Conservation (phyloP, 2,113 vertebrate species). For the Chaetops frenatus region DNA sequence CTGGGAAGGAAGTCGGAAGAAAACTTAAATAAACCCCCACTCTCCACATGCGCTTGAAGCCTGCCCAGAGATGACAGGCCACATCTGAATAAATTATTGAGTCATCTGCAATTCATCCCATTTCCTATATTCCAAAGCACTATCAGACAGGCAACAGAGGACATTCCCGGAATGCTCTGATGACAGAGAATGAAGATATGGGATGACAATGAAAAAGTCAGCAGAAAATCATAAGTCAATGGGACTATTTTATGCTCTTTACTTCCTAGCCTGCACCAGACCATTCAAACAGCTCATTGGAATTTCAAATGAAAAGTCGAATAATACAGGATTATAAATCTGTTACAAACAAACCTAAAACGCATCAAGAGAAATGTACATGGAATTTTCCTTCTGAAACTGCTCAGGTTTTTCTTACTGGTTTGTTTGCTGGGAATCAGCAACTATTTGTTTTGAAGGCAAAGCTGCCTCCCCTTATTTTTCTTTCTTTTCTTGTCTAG, state of each 20-base stretch:
- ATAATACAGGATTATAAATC: constrained; percentile 69
- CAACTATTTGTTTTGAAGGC: constrained; percentile 23
- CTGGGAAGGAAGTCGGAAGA: not conserved
- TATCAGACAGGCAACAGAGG: constrained; percentile 1
- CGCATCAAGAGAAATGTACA: constrained; percentile 60
- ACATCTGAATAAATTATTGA: constrained; percentile 2
- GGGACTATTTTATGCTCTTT: constrained; percentile 59
- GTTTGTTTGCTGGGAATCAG: constrained; percentile 39
- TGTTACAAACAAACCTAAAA: constrained; percentile 69
- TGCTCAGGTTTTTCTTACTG: not conserved
- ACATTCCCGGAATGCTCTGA: constrained; percentile 19
- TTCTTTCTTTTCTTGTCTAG: not conserved
- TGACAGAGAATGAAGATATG: constrained; percentile 21
- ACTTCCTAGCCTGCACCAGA: constrained; percentile 47
- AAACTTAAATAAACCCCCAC: not conserved
- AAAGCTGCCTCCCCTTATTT: not conserved
- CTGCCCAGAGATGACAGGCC: not conserved
- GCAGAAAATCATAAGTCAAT: constrained; percentile 56
- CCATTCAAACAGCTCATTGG: constrained; percentile 67
- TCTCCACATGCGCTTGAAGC: not conserved
- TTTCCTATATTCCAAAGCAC: not conserved
- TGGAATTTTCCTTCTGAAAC: constrained; percentile 61
- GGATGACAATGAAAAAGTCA: constrained; percentile 45
- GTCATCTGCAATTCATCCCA: constrained; percentile 30
- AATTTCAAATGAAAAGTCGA: constrained; percentile 76